These are phyloP conservation scores for Dendrocincla tyrannina DNA, from an alignment of 2,797 vertebrate genomes.

Conservation along the genomic window DNA sequence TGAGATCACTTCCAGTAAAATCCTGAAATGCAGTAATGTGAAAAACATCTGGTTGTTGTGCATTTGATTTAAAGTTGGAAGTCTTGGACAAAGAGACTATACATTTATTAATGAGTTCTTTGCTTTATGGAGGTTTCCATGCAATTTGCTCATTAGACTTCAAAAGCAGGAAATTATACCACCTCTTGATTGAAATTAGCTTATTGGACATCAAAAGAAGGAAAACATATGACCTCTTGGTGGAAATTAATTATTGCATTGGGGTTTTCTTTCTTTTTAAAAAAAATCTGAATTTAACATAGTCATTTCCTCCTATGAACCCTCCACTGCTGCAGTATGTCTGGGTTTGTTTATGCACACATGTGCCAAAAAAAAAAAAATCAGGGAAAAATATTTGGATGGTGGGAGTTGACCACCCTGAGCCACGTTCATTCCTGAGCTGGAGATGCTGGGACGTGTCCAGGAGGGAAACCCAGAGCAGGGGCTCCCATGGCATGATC, in stretches of 20 bases:
- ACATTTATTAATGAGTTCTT: slow-evolving; percentile 68
- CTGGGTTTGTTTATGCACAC: background rate
- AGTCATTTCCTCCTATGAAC: background rate
- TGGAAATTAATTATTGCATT: background rate
- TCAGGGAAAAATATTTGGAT: background rate
- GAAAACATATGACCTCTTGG: background rate
- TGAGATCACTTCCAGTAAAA: slow-evolving; percentile 85
- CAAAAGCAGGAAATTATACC: slow-evolving; percentile 20
- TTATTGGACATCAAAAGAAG: slow-evolving; percentile 37
- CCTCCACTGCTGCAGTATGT: background rate
- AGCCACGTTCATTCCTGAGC: background rate
- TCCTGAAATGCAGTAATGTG: slow-evolving; percentile 73
- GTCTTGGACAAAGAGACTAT: slow-evolving; percentile 55
- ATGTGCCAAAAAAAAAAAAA: background rate
- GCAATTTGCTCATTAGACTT: slow-evolving; percentile 54
- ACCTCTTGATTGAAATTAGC: slow-evolving; percentile 14
- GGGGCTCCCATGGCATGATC: background rate
- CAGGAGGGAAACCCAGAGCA: background rate
- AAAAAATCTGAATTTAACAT: background rate
- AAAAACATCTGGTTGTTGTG: slow-evolving; percentile 79
- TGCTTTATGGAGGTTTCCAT: slow-evolving; percentile 58
- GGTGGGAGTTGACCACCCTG: background rate
- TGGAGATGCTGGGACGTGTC: background rate
- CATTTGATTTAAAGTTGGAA: slow-evolving; percentile 76
- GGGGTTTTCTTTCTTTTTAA: background rate